Evolutionary conservation across 2,888 invertebrate genomes (phyloP).

Genomic region (Ornithoptera alexandrae): DNA sequence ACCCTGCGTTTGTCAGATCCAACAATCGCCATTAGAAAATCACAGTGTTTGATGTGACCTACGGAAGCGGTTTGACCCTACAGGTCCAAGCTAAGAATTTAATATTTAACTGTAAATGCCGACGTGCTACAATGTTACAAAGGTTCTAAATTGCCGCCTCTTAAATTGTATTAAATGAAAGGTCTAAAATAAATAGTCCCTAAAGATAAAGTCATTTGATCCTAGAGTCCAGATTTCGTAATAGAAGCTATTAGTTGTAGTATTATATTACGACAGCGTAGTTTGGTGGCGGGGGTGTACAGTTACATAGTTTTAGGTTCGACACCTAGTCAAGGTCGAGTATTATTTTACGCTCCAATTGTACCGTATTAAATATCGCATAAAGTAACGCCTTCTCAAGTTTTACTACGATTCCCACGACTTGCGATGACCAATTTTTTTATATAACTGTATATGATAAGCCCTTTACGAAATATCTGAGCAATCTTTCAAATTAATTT

Average conservation of each 20-base stretch:
- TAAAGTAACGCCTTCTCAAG: neutral
- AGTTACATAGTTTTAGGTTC: neutral
- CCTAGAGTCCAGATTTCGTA: neutral
- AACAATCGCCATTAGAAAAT: constrained; percentile 9
- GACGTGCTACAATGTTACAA: constrained; percentile 18
- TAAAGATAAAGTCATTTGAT: neutral
- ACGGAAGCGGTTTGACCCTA: constrained; percentile 16
- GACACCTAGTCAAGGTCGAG: neutral
- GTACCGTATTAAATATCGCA: neutral
- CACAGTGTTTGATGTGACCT: constrained; percentile 1
- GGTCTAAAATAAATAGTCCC: neutral
- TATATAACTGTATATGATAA: too few relatives aligned
- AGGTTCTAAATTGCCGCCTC: neutral
- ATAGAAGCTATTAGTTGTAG: neutral
- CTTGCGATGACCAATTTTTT: neutral
- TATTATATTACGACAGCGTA: neutral
- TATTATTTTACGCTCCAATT: constrained; percentile 1
- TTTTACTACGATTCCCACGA: neutral
- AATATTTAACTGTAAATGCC: neutral
- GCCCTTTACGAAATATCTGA: too few relatives aligned
- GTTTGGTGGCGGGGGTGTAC: neutral
- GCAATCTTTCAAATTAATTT: too few relatives aligned
- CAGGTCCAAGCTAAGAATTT: constrained; percentile 8
- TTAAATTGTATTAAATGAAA: neutral
- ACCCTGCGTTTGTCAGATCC: neutral